Conservation (phyloP, 1,140 invertebrate genomes). For the Sitophilus oryzae region DNA sequence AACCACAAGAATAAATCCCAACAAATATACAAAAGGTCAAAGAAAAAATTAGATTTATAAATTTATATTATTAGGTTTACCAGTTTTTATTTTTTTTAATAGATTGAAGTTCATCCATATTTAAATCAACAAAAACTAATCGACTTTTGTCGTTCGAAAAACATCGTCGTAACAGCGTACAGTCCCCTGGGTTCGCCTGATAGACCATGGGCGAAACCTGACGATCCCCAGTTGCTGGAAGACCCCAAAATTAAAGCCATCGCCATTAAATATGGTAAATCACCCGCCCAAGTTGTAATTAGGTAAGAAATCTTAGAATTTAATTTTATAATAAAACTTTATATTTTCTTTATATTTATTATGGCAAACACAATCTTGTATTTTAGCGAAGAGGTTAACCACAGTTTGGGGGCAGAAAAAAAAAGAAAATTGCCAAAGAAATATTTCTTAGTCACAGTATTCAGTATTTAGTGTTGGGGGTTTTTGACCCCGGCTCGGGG, state of each 20-base stretch:
- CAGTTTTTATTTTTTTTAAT: no score
- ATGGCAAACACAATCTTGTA: slow-evolving; percentile 50
- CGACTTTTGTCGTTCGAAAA: slow-evolving; percentile 61
- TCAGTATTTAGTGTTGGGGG: no score
- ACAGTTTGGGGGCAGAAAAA: no score
- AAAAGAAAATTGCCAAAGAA: no score
- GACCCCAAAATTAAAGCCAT: slow-evolving; percentile 49
- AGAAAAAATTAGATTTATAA: no score
- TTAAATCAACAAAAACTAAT: slow-evolving; percentile 71
- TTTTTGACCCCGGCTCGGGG: no score
- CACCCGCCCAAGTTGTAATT: slow-evolving; percentile 32
- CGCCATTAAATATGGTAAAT: slow-evolving; percentile 33
- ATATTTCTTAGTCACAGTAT: no score
- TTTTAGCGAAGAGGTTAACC: no score
- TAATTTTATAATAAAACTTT: slow-evolving; percentile 69
- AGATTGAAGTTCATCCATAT: slow-evolving; percentile 83
- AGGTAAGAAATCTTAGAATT: slow-evolving; percentile 50
- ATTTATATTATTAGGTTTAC: no score
- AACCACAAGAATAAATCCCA: no score
- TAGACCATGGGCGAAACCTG: slow-evolving; percentile 60
- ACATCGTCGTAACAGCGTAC: slow-evolving; percentile 72
- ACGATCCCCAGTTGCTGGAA: slow-evolving; percentile 54
- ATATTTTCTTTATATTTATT: slow-evolving; percentile 64
- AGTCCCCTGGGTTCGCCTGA: slow-evolving; percentile 69
- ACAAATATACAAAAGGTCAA: no score